Evolutionary conservation across 2,888 invertebrate species (phyloP).

Genomic region (Eupeodes latifasciatus): DNA sequence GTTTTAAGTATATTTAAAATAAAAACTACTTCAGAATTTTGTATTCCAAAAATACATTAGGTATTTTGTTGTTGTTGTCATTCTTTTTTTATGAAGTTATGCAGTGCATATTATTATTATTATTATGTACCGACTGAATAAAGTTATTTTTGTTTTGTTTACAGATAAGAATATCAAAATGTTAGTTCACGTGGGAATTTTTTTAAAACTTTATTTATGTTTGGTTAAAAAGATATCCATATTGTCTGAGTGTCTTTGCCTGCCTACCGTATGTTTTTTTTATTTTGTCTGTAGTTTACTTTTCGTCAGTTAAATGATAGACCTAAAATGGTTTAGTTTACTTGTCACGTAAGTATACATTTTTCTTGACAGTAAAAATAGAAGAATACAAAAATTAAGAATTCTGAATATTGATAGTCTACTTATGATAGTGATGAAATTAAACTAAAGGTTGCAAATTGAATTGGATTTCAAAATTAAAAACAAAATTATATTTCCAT

Average conservation of each 20-base stretch:
- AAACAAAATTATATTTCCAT: too few species aligned
- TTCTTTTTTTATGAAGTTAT: background rate
- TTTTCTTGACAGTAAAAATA: background rate
- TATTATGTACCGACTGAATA: background rate
- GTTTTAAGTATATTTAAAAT: constrained; percentile 19
- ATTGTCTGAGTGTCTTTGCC: background rate
- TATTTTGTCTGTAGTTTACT: background rate
- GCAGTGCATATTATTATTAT: constrained; percentile 30
- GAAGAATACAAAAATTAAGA: background rate
- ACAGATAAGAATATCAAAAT: constrained; percentile 40
- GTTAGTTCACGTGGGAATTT: constrained; percentile 45
- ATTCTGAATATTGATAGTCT: constrained; percentile 12
- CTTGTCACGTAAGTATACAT: constrained; percentile 25
- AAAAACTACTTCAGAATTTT: constrained; percentile 17
- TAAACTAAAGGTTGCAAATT: background rate
- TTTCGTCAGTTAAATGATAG: background rate
- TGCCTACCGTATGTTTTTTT: background rate
- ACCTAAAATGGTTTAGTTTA: background rate
- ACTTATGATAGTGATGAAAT: background rate
- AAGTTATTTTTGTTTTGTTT: constrained; percentile 34
- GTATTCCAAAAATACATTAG: constrained; percentile 25
- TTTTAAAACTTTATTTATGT: background rate
- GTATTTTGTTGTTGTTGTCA: background rate
- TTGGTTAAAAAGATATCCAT: background rate
- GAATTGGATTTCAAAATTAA: background rate